Base-by-base conservation (phyloP, 2,888 invertebrate species). In the Hyposoter didymator region DNA sequence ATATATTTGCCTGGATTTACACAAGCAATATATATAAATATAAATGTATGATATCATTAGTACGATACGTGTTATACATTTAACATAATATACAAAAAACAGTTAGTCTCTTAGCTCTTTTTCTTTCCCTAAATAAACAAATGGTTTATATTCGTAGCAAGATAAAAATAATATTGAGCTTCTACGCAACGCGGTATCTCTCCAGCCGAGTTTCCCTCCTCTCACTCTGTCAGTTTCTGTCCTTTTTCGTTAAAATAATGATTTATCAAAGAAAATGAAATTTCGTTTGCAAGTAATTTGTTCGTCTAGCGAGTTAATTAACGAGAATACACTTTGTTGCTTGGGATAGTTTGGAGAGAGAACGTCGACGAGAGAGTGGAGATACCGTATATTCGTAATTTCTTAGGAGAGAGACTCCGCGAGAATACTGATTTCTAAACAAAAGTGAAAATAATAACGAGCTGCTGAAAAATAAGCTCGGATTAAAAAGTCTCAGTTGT, bases 21-120 rank as follows among this genome's bases (percentile, higher is more conserved):
- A 19, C 39, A 43, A 52, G 32, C 4, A 52, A 64, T 82, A 66
- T 82, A 45, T 59, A 69, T 72, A 64, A 72, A 72, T 84, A 75
- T 80, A 55, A 55, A 78, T 84, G 70, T 82, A 82, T 85, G 84
- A 76, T 85, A 87, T 80, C 76, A 87, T 84, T 82, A 84, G 84
- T 84, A 79, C 78, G 82, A 86, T 84, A 84, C 86, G 75, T 84
- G 85, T 88, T 86, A 84, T 84, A 88, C 84, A 85, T 84, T 84
- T 75, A 86, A 88, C 87, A 64, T 88, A 90, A 89, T 85, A 87
- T 88, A 87, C 87, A 88, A 87, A 90, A 87, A 89, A 88, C 88
- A 88, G 79, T 85, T 85, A 85, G 85, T 85, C 85, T 79, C 82
- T 82, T 84, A 78, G 55, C 82, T 85, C 82, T 84, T 74, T 84